phyloP scores from a whole-genome alignment of 2,888 invertebrate genomes.

The Ichneumon xanthorius region DNA sequence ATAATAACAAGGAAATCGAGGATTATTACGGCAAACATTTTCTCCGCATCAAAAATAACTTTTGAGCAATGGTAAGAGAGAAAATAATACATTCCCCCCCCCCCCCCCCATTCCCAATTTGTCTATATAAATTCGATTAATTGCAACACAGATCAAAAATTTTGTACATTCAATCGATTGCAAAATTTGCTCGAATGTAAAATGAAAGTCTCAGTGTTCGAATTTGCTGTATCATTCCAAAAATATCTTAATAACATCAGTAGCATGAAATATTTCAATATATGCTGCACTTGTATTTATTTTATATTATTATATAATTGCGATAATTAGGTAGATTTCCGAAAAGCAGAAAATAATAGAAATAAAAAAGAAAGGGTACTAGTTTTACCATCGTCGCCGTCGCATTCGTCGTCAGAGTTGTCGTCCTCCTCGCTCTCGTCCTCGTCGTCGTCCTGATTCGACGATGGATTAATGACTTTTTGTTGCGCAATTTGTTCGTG shows the following conservation, averaged over 20 bases:
- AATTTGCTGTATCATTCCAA: neutral
- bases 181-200: neutral
- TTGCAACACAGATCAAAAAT: neutral
- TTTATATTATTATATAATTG: neutral
- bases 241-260: neutral
- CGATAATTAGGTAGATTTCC: neutral
- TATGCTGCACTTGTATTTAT: too few species aligned
- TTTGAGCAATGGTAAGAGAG: neutral
- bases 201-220: neutral
- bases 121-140: neutral
- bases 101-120: too few species aligned
- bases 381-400: constrained; percentile 80
- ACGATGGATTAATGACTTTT: constrained; percentile 70
- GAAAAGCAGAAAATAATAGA: neutral
- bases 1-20: neutral
- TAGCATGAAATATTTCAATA: too few species aligned
- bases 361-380: constrained; percentile 27
- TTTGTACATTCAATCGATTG: neutral
- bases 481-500: constrained; percentile 76
- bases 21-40: neutral
- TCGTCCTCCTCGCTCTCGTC: constrained; percentile 82
- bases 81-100: neutral
- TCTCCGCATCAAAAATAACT: neutral
- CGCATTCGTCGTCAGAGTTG: constrained; percentile 82
- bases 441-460: constrained; percentile 79